Conservation (phyloP, 2,113 vertebrate genomes). For the Cricetomys ansorgei region DNA sequence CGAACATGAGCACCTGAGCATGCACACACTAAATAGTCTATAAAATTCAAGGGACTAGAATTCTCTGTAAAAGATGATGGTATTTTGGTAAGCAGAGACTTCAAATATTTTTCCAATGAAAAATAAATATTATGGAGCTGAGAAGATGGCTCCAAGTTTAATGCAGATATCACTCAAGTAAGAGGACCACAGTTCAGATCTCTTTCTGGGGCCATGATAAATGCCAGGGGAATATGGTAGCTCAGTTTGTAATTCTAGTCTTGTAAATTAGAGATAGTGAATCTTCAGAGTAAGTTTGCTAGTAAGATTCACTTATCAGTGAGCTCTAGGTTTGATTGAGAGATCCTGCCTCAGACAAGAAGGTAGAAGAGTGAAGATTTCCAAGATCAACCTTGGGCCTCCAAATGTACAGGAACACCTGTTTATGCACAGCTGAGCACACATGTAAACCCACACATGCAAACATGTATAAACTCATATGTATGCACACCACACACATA, state of each 20-base stretch:
- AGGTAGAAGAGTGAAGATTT: not conserved
- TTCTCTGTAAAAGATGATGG: not conserved
- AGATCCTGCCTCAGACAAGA: not conserved
- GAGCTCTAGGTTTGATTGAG: not conserved
- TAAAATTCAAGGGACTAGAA: not conserved
- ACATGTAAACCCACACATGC: not conserved
- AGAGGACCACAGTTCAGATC: too few relatives aligned
- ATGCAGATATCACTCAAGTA: too few relatives aligned
- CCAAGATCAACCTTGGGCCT: not conserved
- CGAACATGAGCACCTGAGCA: not conserved
- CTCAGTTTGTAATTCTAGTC: not conserved
- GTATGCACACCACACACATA: not conserved
- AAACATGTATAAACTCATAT: not conserved
- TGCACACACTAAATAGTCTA: not conserved
- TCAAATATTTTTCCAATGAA: not conserved
- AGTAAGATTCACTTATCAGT: not conserved
- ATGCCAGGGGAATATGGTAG: not conserved
- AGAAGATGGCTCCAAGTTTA: not conserved
- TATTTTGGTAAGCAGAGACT: not conserved
- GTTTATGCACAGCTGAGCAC: too few relatives aligned
- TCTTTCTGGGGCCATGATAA: too few relatives aligned
- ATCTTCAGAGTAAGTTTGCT: too few relatives aligned
- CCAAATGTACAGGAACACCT: not conserved
- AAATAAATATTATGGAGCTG: not conserved
- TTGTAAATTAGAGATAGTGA: not conserved